Evolutionary conservation across 2,113 vertebrate species (phyloP).

Genomic region (Archocentrus centrarchus): DNA sequence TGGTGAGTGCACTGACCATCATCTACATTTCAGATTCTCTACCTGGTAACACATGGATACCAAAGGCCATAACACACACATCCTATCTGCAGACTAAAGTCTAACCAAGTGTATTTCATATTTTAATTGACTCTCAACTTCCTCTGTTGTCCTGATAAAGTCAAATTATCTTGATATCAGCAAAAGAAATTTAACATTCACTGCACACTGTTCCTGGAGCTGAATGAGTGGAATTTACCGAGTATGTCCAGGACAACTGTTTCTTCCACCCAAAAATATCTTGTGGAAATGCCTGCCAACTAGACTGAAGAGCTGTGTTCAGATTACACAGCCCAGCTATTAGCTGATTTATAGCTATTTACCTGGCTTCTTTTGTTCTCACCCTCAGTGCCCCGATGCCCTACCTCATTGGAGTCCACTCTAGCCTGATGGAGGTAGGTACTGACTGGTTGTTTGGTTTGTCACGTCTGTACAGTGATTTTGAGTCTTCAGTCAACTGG

Average conservation of each 20-base stretch:
- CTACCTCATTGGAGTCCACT: constrained; percentile 81
- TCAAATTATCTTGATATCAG: neutral
- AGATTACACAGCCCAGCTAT: neutral
- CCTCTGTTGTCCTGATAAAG: neutral
- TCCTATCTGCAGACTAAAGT: neutral
- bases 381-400: constrained; percentile 77
- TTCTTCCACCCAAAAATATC: neutral
- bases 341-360: neutral
- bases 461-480: neutral
- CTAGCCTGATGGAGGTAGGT: constrained; percentile 78
- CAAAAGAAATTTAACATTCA: neutral
- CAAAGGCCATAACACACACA: neutral
- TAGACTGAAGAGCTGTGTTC: neutral
- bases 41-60: neutral
- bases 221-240: neutral
- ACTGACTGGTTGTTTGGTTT: neutral
- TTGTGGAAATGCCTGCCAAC: neutral
- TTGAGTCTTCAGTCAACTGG: neutral
- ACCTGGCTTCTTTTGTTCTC: neutral
- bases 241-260: too few species aligned
- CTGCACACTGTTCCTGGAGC: neutral
- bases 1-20: constrained; percentile 84
- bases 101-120: neutral
- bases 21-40: neutral
- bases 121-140: neutral